Evolutionary conservation across 2,888 invertebrate genomes (phyloP).

Genomic region (Shargacucullia verbasci): DNA sequence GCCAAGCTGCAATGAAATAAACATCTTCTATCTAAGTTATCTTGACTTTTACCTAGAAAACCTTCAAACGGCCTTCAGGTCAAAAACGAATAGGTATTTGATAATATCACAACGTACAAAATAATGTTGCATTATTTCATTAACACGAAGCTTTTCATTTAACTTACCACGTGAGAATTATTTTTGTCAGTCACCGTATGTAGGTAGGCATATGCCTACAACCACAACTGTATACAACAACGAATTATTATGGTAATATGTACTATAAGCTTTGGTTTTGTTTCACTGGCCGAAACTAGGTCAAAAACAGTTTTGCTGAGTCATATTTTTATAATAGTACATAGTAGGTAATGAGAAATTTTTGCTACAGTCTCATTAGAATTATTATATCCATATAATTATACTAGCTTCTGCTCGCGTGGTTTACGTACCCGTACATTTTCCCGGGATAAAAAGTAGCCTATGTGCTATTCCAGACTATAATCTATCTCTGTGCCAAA

Average conservation of each 20-base stretch:
- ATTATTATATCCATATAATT: too few relatives aligned
- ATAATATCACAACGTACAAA: slow-evolving; percentile 26
- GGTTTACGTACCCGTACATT: too few relatives aligned
- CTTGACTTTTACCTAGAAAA: slow-evolving; percentile 32
- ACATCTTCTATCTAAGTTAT: slow-evolving; percentile 3
- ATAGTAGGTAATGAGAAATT: too few relatives aligned
- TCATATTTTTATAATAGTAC: too few relatives aligned
- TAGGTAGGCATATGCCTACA: slow-evolving; percentile 26
- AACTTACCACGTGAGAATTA: background rate
- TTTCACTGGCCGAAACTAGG: slow-evolving; percentile 31
- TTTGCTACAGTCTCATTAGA: too few relatives aligned
- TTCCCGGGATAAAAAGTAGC: too few relatives aligned
- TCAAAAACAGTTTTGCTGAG: slow-evolving; percentile 24
- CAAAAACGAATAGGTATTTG: slow-evolving; percentile 26
- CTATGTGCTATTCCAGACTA: too few relatives aligned
- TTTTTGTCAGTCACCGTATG: slow-evolving; percentile 10
- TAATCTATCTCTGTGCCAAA: too few relatives aligned
- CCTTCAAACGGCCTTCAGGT: slow-evolving; percentile 26
- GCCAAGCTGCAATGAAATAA: slow-evolving; percentile 89
- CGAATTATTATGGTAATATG: slow-evolving; percentile 53
- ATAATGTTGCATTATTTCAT: background rate
- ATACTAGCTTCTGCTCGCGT: too few relatives aligned
- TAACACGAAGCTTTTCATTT: slow-evolving; percentile 9
- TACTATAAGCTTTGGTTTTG: slow-evolving; percentile 32
- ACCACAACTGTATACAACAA: slow-evolving; percentile 14